Evolutionary conservation across 2,888 invertebrate genomes (phyloP).

Genomic region (Trichopoda pennipes): DNA sequence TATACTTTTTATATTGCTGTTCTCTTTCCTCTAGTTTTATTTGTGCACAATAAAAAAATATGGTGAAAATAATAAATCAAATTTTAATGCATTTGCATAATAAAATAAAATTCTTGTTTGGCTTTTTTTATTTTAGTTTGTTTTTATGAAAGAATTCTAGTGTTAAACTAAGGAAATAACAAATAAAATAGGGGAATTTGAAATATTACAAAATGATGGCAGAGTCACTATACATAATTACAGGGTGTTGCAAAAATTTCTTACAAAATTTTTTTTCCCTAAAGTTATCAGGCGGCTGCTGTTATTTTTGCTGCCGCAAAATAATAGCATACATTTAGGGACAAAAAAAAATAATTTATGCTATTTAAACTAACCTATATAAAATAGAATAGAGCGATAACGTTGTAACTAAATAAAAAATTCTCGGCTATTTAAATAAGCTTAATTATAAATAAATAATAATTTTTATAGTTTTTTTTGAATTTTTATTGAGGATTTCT

Average conservation of each 20-base stretch:
- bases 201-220: no score
- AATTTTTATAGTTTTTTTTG: constrained; percentile 2
- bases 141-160: background rate
- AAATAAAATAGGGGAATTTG: background rate
- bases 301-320: no score
- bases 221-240: no score
- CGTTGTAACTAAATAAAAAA: background rate
- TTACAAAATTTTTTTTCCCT: no score
- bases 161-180: background rate
- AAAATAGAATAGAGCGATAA: background rate
- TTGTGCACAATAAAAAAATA: background rate
- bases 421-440: background rate
- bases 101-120: background rate
- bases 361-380: background rate
- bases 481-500: constrained; percentile 19
- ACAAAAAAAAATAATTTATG: no score
- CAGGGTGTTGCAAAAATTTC: no score
- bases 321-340: no score
- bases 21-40: background rate
- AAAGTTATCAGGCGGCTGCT: no score
- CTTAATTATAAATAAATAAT: background rate
- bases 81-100: constrained; percentile 32
- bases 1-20: background rate
- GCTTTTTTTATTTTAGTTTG: no score
- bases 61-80: background rate